These are phyloP conservation scores for Notamacropus eugenii DNA, from an alignment of 2,797 vertebrate species.

Conservation along the genomic window DNA sequence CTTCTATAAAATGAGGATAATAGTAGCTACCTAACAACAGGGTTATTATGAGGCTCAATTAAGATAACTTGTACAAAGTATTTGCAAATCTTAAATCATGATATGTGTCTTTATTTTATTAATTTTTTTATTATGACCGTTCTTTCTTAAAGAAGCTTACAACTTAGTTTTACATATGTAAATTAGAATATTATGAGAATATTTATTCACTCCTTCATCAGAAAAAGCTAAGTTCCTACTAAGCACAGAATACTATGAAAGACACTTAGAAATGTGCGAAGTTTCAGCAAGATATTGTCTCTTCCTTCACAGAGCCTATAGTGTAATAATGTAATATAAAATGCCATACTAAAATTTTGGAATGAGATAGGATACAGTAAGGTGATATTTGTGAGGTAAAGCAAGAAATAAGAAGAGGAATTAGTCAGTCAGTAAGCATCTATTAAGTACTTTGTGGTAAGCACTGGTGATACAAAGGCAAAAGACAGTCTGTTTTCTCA, in stretches of 20 bases:
- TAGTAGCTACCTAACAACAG: neutral
- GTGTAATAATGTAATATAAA: neutral
- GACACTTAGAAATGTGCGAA: neutral
- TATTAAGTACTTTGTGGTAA: neutral
- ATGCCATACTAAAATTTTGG: neutral
- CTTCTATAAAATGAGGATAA: neutral
- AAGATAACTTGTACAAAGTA: neutral
- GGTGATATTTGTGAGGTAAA: neutral
- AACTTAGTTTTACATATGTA: neutral
- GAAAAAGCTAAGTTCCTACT: neutral
- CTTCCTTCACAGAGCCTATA: neutral
- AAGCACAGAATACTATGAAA: neutral
- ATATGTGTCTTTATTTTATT: neutral
- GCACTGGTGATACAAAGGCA: neutral
- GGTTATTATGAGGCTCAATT: neutral
- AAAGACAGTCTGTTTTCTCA: neutral
- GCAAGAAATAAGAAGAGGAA: neutral
- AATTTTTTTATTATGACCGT: neutral
- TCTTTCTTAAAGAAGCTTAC: neutral
- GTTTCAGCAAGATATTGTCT: neutral
- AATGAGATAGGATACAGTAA: neutral
- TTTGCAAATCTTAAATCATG: neutral
- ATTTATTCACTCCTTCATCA: neutral
- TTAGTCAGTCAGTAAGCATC: neutral
- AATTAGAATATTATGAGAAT: neutral